Base-by-base conservation (phyloP, 2,888 invertebrate genomes). In the Amblyteles armatorius region DNA sequence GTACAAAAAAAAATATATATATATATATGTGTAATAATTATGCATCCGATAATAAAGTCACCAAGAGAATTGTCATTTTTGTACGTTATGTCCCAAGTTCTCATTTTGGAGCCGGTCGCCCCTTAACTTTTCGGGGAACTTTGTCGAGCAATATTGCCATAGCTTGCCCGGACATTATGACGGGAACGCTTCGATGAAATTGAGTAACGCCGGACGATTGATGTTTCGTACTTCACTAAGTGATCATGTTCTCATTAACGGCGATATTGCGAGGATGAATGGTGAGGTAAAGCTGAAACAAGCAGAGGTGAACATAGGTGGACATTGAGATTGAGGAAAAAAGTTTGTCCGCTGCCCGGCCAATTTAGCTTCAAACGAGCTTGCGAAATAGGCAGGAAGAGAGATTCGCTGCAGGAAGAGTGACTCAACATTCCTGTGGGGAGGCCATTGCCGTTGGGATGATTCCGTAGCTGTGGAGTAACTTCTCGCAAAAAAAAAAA, bases 401-500 rank as follows among this genome's bases (percentile, higher is more conserved):
- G 77, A 78, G 60, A 79, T 87, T 83, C 82, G 71, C 74, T 76
- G 76, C 63, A 83, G 69, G 78, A 78, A 87, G 88, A 91, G 88
- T 89, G 89, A 91, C 89, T 90, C 89, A 91, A 91, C 89, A 90
- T 89, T 87, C 85, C 80, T 78, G 87, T 83, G 52, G 72, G n/a
- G n/a, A n/a, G n/a, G 7, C 7, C 40, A 11, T 40, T 9, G 40
- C 40, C 2, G 40, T 40, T 40, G 2, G 40, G 40, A 11, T 40
- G 40, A 40, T 2, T 9, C 40, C 40, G 11, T 11, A 40, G 40
- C 2, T 40, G 40, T 2, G 1, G 9, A 40, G 1, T 33, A 33
- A 33, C 33, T 33, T 40, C 40, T n/a, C n/a, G n/a, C n/a, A n/a
- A n/a, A n/a, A n/a, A n/a, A 0, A 4, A 29, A 29, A 29, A 29